Base-by-base conservation (phyloP, 2,113 vertebrate genomes). In the Dromaius novaehollandiae region DNA sequence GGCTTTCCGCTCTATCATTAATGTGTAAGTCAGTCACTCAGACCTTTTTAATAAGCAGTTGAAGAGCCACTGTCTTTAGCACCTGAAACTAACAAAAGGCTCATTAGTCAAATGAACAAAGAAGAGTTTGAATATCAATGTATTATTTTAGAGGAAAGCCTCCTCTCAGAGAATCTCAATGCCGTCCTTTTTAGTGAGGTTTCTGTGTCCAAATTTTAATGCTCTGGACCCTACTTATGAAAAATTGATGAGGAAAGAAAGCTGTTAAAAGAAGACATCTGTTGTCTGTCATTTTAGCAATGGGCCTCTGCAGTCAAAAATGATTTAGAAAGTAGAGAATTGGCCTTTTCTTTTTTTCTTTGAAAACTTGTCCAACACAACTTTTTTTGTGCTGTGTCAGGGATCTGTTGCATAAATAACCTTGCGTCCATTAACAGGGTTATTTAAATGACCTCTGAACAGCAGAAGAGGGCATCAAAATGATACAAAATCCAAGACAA, bases 61-160 rank as follows among this genome's bases (percentile, higher is more conserved):
- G 82, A 97, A 97, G 82, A 95, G 81, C 78, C 71, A 96, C 76
- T 93, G 56, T 94, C 73, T 96, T 98, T 94, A 96, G 66, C 71
- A 82, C 80, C 96, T 71, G 87, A 97, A 98, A 97, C 93, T 92
- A 97, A 97, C 89, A 96, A 95, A 97, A 97, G 86, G 61, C 88
- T 96, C 90, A 88, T 93, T 97, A 96, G 83, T 93, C 84, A 96
- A 89, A 82, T 93, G 87, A 97, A 95, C 53, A 95, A 97, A 97
- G 96, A 93, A 87, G 60, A 90, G 32, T 58, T 93, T 93, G 94
- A 97, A 96, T 94, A 94, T 93, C 71, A 96, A 93, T 93, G 82
- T n/a, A 94, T 93, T 93, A 86, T 69, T 96, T 95, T 95, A 96
- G 81, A 86, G 91, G 50, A 89, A 93, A 92, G 6, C 13, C 64